Evolutionary conservation across 2,113 vertebrate genomes (phyloP), one percentile per base, ranked within the genome.

Genomic region (Asarcornis scutulata): DNA sequence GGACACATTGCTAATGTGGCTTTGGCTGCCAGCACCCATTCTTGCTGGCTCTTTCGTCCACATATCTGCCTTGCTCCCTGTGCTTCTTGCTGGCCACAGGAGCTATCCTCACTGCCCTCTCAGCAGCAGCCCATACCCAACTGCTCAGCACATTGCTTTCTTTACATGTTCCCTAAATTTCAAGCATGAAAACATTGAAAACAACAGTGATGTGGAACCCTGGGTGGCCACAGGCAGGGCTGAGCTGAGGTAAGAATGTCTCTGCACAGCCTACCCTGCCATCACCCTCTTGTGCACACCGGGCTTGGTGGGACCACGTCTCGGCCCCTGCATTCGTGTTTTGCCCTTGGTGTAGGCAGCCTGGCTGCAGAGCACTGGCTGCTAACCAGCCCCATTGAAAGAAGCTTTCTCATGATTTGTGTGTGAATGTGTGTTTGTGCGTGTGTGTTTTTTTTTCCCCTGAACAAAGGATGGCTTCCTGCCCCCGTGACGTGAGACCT

Each of bases 231-330:
- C 25, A 20, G 64, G 14, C 62, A 71, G 50, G 69, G 36, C 17
- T 59, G 50, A 69, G 5, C 3, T 0, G 1, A 53, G 60, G 25
- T 34, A 11, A 32, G 21, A 13, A 20, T 21, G 11, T 9, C 42
- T 17, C 9, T 46, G 71, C 17, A 9, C 17, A 55, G 12, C 34
- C 29, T 81, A 17, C 12, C 40, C 15, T 4, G 2, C 55, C 4
- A 0, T 6, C 46, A 52, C 55, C 38, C 11, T 22, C 11, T 3
- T 12, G 3, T 3, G 2, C 53, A 21, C 58, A n/a, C 32, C 1
- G 5, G 2, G 17, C 12, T 55, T 11, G 7, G 8, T 3, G 5
- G 56, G 62, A 48, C 4, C 0, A 32, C 11, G 21, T 59, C 58
- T 6, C 50, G 3, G 2, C 9, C 23, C 22, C 7, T 2, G 0